Percentiles rank a stretch among this genome's conserved stretches.
These are phyloP conservation scores for Cistogaster globosa DNA, from an alignment of 2,888 invertebrate species.

Conservation along the genomic window DNA sequence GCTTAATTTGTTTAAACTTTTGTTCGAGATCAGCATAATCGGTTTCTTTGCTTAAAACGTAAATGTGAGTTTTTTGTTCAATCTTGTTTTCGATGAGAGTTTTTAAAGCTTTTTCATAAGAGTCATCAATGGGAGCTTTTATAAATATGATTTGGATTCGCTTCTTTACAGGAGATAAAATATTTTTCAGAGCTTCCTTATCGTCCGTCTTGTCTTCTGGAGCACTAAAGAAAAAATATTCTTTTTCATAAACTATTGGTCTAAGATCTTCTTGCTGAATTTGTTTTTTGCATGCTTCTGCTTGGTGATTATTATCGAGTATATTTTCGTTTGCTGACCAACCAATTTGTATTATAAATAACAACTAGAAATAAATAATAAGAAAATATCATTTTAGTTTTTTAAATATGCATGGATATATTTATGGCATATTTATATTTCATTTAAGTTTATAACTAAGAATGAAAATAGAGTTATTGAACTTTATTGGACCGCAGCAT, in stretches of 20 bases:
- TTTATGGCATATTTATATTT: too few species aligned
- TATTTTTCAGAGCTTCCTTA: slow-evolving; percentile 67
- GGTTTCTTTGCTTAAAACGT: slow-evolving; percentile 72
- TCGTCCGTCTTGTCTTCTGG: slow-evolving; percentile 69
- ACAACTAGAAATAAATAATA: slow-evolving; percentile 19
- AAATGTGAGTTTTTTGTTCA: slow-evolving; percentile 70
- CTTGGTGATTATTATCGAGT: background rate
- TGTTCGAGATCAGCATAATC: slow-evolving; percentile 47
- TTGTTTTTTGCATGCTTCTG: background rate
- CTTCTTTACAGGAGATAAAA: slow-evolving; percentile 63
- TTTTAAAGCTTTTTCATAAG: slow-evolving; percentile 53
- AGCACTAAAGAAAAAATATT: slow-evolving; percentile 74
- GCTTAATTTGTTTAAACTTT: slow-evolving; percentile 51
- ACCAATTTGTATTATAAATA: slow-evolving; percentile 31
- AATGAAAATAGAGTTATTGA: too few species aligned
- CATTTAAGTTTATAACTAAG: too few species aligned
- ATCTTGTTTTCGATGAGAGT: slow-evolving; percentile 57
- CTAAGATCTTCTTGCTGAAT: background rate
- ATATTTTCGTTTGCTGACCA: slow-evolving; percentile 16
- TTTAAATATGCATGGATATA: too few species aligned
- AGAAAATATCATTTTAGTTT: background rate
- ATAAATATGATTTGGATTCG: slow-evolving; percentile 71
- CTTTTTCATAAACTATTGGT: slow-evolving; percentile 38
- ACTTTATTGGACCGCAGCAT: too few species aligned
- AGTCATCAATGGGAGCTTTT: slow-evolving; percentile 68